Conservation (phyloP, 2,113 vertebrate genomes). For the Chloroceryle aenea region DNA sequence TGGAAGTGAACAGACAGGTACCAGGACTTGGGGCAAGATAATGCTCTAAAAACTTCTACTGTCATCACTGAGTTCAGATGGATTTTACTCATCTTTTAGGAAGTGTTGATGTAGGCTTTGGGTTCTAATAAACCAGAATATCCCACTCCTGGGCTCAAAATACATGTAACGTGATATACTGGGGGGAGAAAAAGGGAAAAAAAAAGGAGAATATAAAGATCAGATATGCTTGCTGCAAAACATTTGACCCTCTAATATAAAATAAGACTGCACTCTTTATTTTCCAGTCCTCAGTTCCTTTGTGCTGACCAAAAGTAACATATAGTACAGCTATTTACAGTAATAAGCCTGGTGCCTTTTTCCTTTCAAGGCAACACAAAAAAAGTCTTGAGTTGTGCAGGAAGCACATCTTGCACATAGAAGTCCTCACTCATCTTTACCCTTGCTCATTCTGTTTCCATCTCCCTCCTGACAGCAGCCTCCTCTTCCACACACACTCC, state of each 20-base stretch:
- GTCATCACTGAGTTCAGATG: neutral
- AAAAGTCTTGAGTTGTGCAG: neutral
- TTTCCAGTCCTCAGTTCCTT: neutral
- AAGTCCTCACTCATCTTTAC: neutral
- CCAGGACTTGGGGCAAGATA: neutral
- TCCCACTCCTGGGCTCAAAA: neutral
- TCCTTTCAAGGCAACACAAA: neutral
- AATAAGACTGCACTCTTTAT: neutral
- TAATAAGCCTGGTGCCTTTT: neutral
- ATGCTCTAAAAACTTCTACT: neutral
- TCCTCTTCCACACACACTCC: neutral
- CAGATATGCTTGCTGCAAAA: neutral
- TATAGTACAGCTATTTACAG: neutral
- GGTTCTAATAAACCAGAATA: neutral
- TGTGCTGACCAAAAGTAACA: neutral
- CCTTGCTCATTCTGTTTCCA: neutral
- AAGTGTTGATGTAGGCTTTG: neutral
- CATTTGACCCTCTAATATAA: neutral
- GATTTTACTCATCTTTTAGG: neutral
- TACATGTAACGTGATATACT: accelerated
- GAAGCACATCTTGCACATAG: neutral
- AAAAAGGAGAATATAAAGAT: neutral
- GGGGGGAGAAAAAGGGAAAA: too few relatives aligned
- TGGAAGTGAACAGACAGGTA: neutral
- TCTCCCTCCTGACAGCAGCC: neutral